Evolutionary conservation across 2,797 vertebrate species (phyloP).

Genomic region (Syngnathus acus): DNA sequence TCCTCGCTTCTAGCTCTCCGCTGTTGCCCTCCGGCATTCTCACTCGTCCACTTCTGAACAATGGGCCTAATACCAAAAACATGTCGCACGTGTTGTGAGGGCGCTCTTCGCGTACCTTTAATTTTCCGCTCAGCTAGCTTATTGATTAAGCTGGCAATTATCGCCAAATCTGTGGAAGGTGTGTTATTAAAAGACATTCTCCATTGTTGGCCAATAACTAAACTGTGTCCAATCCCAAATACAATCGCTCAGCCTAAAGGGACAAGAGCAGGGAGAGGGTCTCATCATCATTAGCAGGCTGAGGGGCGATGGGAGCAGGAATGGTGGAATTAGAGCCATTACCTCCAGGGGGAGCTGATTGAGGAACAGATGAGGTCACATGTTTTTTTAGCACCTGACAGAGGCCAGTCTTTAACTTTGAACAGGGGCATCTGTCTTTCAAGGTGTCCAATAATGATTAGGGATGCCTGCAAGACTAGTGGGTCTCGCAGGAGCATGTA

Average conservation of each 20-base stretch:
- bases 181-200: constrained; percentile 78
- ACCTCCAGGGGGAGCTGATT: constrained; percentile 61
- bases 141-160: constrained; percentile 86
- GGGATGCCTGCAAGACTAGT: constrained; percentile 59
- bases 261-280: constrained; percentile 54
- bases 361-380: constrained; percentile 56
- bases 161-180: constrained; percentile 75
- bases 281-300: constrained; percentile 75
- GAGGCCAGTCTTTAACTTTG: constrained; percentile 69
- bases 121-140: constrained; percentile 80
- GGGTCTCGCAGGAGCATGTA: constrained; percentile 54
- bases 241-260: constrained; percentile 70
- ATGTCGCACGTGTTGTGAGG: constrained; percentile 36
- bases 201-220: constrained; percentile 83
- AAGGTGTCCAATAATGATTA: constrained; percentile 72
- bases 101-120: constrained; percentile 68
- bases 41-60: constrained; percentile 70
- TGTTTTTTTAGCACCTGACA: constrained; percentile 61
- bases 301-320: constrained; percentile 59
- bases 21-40: constrained; percentile 65
- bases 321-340: constrained; percentile 64
- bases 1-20: constrained; percentile 60
- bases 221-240: constrained; percentile 74
- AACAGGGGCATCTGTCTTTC: constrained; percentile 62
- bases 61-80: constrained; percentile 60